Evolutionary conservation across 2,888 invertebrate genomes (phyloP).

Genomic region (Parnassius glacialis): DNA sequence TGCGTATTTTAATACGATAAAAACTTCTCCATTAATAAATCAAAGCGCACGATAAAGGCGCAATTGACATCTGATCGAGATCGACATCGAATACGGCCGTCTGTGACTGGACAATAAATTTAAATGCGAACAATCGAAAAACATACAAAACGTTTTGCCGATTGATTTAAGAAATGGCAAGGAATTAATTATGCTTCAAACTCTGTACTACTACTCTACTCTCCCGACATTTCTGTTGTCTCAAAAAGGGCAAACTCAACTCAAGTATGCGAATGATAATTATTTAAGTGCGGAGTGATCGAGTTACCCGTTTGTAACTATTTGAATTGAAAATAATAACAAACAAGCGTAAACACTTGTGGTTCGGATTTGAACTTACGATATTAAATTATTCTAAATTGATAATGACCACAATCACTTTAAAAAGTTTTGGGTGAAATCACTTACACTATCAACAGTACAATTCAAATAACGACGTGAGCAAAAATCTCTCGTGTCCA

Average conservation of each 20-base stretch:
- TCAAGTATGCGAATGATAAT: no score
- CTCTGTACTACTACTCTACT: no score
- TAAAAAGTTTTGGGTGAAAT: background rate
- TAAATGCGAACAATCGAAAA: background rate
- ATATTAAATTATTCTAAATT: no score
- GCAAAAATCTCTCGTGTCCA: constrained; percentile 7
- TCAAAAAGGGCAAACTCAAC: no score
- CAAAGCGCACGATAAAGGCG: background rate
- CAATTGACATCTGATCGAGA: background rate
- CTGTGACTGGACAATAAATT: background rate
- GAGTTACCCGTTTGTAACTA: no score
- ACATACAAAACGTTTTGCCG: background rate
- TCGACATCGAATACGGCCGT: background rate
- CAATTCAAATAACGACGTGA: background rate
- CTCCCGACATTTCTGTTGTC: no score
- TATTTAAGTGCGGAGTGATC: no score
- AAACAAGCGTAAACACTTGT: no score
- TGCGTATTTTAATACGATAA: background rate
- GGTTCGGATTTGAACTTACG: no score
- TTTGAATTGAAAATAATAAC: no score
- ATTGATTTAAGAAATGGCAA: background rate
- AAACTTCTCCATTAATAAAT: background rate
- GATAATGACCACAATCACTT: no score
- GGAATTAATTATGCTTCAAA: no score
- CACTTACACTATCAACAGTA: background rate